A percentile compares a stretch with the other conserved stretches of the same genome.
phyloP scores from a whole-genome alignment of 2,888 invertebrate species.

The Archips xylosteana region DNA sequence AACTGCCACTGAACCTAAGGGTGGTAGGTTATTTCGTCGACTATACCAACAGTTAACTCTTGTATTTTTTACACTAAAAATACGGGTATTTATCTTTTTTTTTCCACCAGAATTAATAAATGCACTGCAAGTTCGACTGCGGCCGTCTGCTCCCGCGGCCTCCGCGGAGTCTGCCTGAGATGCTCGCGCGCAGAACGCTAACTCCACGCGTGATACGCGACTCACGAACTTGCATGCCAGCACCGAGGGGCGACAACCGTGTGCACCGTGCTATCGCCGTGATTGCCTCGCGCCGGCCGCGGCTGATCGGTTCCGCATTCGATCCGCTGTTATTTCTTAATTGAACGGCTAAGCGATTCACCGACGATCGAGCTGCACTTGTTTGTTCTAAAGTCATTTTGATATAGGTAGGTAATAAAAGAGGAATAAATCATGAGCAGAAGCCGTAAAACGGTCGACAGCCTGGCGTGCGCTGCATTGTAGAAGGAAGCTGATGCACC shows the following conservation, averaged over 20 bases:
- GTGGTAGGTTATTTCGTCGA: too few relatives aligned
- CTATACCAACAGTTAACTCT: too few relatives aligned
- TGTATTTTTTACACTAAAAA: too few relatives aligned
- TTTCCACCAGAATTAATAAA: too few relatives aligned
- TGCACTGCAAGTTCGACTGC: not conserved
- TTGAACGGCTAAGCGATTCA: not conserved
- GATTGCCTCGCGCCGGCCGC: not conserved
- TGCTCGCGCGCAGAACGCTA: constrained; percentile 3
- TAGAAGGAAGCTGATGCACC: too few relatives aligned
- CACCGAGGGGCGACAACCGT: constrained; percentile 35
- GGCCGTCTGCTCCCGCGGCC: not conserved
- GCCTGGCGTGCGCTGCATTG: too few relatives aligned
- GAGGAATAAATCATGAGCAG: not conserved
- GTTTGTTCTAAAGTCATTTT: not conserved
- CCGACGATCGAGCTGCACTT: not conserved
- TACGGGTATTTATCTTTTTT: too few relatives aligned
- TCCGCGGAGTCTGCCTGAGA: not conserved
- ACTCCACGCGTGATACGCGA: not conserved
- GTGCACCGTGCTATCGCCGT: not conserved
- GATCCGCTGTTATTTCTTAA: constrained; percentile 17
- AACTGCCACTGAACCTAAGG: too few relatives aligned
- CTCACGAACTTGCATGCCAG: constrained; percentile 18
- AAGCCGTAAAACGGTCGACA: not conserved
- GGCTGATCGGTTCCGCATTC: constrained; percentile 30
- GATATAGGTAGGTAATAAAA: not conserved